Conservation (phyloP, 2,888 invertebrate species). For the Eristalinus sepulchralis region DNA sequence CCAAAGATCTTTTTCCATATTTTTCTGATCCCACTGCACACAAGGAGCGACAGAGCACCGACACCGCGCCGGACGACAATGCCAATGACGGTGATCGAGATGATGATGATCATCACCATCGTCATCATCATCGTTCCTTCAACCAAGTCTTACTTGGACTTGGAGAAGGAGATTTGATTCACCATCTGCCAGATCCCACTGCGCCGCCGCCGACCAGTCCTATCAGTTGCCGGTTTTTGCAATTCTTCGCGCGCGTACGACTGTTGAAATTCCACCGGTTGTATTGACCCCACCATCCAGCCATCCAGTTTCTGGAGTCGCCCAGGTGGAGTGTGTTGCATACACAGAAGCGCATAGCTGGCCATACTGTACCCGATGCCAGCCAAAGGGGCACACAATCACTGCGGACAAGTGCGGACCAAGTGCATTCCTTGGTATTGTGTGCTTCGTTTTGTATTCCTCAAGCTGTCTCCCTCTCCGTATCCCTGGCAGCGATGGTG, state of each 20-base stretch:
- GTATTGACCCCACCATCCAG: conserved; percentile 74
- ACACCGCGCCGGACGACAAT: neutral
- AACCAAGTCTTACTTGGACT: conserved; percentile 27
- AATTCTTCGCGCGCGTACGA: conserved; percentile 43
- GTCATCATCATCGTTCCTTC: conserved; percentile 48
- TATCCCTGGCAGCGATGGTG: conserved; percentile 7
- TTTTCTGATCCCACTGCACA: conserved; percentile 1
- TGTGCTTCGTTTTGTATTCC: conserved; percentile 29
- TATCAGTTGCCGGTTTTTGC: conserved; percentile 52
- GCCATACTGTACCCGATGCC: conserved; percentile 57
- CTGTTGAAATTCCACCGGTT: conserved; percentile 73
- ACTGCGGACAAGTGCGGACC: conserved; percentile 64
- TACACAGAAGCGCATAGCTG: conserved; percentile 67
- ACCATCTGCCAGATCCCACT: conserved; percentile 7
- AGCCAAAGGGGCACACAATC: conserved; percentile 37
- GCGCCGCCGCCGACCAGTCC: conserved; percentile 4
- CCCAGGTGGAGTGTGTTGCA: conserved; percentile 61
- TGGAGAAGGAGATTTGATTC: conserved; percentile 26
- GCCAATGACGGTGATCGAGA: conserved; percentile 28
- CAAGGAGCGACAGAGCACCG: neutral
- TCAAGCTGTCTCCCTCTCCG: conserved; percentile 14
- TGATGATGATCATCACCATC: conserved; percentile 50
- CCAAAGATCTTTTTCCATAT: conserved; percentile 33
- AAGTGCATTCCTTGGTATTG: conserved; percentile 64
- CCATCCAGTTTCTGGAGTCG: conserved; percentile 51